A percentile compares a stretch with the other conserved stretches of the same genome.
Conservation (phyloP, 2,797 vertebrate species). For the Lemur catta region DNA sequence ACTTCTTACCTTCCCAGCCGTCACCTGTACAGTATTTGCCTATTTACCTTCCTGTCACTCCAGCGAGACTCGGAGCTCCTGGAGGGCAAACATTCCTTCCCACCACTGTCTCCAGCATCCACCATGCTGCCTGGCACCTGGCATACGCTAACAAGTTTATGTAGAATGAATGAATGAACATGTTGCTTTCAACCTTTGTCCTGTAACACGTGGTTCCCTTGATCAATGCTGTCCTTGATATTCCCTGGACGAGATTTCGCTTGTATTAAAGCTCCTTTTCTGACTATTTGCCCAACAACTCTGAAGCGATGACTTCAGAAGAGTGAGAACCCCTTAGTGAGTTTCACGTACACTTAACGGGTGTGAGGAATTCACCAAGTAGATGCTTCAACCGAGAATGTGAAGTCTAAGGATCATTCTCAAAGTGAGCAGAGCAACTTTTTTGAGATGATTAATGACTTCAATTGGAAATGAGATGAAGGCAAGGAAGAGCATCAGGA, state of each 20-base stretch:
- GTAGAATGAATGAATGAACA: background rate
- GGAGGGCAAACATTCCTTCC: background rate
- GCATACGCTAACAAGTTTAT: background rate
- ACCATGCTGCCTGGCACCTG: background rate
- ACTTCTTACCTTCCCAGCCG: background rate
- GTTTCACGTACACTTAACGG: background rate
- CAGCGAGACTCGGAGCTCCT: background rate
- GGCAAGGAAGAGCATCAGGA: background rate
- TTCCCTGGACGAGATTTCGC: background rate
- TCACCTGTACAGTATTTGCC: background rate
- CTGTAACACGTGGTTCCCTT: rapidly evolving
- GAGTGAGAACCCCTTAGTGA: background rate
- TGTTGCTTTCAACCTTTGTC: background rate
- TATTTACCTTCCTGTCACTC: background rate
- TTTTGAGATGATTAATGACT: background rate
- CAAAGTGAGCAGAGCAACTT: background rate
- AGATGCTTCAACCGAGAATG: background rate
- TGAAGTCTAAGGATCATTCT: background rate
- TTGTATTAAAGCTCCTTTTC: background rate
- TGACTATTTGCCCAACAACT: background rate
- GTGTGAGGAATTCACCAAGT: background rate
- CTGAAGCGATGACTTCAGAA: background rate
- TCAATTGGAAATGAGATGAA: background rate
- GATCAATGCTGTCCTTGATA: background rate
- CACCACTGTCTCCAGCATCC: background rate